Evolutionary conservation across 37 sponge, comb jelly and placozoan genomes (phyloP).

Genomic region (Beroe forskalii): DNA sequence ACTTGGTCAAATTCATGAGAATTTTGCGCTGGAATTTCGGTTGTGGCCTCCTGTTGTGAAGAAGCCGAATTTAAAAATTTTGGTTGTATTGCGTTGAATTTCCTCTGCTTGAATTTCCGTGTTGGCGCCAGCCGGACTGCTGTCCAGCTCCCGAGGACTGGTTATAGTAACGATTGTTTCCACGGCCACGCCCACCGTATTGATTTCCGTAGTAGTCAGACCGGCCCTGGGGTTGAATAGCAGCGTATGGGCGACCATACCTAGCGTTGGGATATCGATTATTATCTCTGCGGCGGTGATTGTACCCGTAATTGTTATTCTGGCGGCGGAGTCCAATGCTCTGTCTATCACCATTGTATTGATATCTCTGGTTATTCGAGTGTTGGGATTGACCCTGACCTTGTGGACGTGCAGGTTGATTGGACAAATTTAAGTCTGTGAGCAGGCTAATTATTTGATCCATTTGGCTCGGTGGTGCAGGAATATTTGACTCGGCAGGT

Average conservation of each 20-base stretch:
- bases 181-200: background rate
- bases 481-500: no score
- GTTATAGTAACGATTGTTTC: background rate
- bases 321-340: background rate
- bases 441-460: no score
- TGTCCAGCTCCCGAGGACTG: background rate
- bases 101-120: background rate
- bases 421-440: no score
- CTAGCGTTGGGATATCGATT: background rate
- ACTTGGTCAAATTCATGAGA: no score
- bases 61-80: conserved; percentile 11
- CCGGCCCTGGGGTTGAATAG: background rate
- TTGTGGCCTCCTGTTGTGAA: background rate
- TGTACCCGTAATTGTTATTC: background rate
- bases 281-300: background rate
- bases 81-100: background rate
- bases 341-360: background rate
- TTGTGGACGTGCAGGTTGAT: background rate
- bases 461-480: no score
- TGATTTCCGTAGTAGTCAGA: background rate
- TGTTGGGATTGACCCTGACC: background rate
- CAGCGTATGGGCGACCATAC: background rate
- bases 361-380: background rate
- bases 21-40: no score
- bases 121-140: background rate